A percentile compares a stretch with the other conserved stretches of the same genome.
Conservation (phyloP, 1,140 invertebrate species). For the Carposina sasakii region DNA sequence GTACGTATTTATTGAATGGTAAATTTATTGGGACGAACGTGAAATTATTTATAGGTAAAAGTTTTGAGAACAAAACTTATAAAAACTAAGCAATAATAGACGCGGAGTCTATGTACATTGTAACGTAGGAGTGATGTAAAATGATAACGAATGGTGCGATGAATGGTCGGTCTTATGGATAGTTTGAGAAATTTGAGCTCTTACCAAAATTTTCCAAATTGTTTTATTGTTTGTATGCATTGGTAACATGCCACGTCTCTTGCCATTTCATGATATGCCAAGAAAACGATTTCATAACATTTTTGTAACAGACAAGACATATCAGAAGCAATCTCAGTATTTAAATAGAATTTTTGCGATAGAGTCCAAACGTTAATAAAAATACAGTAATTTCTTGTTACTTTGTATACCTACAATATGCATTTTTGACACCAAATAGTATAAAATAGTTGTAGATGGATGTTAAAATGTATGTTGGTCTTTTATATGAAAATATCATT, state of each 20-base stretch:
- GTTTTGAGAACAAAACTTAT: slow-evolving; percentile 70
- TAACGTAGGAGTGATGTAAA: slow-evolving; percentile 61
- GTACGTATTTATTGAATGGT: slow-evolving; percentile 73
- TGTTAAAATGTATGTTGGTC: slow-evolving; percentile 4
- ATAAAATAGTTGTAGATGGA: slow-evolving; percentile 14
- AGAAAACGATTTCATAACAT: slow-evolving; percentile 25
- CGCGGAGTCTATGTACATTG: slow-evolving; percentile 67
- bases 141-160: slow-evolving; percentile 69
- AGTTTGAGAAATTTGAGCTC: slow-evolving; percentile 43
- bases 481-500: slow-evolving; percentile 42
- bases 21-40: slow-evolving; percentile 71
- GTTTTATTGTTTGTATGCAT: slow-evolving; percentile 60
- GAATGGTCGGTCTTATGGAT: slow-evolving; percentile 61
- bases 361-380: too few species aligned
- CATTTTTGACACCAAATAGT: slow-evolving; percentile 23
- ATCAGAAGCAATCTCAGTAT: slow-evolving; percentile 57
- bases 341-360: too few species aligned
- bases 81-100: slow-evolving; percentile 73
- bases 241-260: slow-evolving; percentile 50
- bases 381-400: too few species aligned
- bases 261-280: slow-evolving; percentile 46
- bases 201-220: slow-evolving; percentile 52
- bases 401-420: not conserved
- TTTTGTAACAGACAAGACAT: slow-evolving; percentile 57
- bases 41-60: slow-evolving; percentile 71